These are phyloP conservation scores for Bombus waltoni DNA, from an alignment of 1,140 invertebrate genomes.

Conservation along the genomic window DNA sequence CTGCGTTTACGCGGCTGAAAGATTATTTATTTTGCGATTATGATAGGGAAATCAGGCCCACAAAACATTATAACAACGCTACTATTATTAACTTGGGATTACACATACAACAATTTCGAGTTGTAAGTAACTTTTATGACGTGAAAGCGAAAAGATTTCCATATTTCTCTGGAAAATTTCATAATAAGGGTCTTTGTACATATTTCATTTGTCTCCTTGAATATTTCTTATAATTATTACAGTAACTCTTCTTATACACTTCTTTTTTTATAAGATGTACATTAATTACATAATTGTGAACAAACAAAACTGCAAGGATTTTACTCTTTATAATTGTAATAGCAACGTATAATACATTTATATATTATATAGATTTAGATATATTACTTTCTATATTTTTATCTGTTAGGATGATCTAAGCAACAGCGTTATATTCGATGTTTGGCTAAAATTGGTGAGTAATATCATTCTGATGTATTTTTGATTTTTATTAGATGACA, in stretches of 20 bases:
- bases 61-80: conserved; percentile 66
- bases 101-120: conserved; percentile 78
- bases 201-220: too few species aligned
- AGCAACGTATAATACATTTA: too few species aligned
- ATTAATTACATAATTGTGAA: too few species aligned
- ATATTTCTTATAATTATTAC: too few species aligned
- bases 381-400: neutral
- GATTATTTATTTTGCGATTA: conserved; percentile 81
- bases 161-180: neutral
- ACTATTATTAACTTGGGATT: conserved; percentile 77
- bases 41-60: conserved; percentile 78
- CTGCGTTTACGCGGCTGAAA: conserved; percentile 69
- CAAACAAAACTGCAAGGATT: too few species aligned
- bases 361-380: too few species aligned
- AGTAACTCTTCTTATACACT: too few species aligned
- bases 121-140: conserved; percentile 56
- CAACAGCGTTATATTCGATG: conserved; percentile 47
- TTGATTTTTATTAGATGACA: neutral
- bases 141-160: neutral
- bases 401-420: conserved; percentile 47
- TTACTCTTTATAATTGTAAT: too few species aligned
- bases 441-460: conserved; percentile 63
- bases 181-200: too few species aligned
- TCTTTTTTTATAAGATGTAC: too few species aligned
- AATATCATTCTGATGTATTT: neutral